Evolutionary conservation across 2,113 vertebrate species (phyloP).

Genomic region (Pteruthius melanotis): DNA sequence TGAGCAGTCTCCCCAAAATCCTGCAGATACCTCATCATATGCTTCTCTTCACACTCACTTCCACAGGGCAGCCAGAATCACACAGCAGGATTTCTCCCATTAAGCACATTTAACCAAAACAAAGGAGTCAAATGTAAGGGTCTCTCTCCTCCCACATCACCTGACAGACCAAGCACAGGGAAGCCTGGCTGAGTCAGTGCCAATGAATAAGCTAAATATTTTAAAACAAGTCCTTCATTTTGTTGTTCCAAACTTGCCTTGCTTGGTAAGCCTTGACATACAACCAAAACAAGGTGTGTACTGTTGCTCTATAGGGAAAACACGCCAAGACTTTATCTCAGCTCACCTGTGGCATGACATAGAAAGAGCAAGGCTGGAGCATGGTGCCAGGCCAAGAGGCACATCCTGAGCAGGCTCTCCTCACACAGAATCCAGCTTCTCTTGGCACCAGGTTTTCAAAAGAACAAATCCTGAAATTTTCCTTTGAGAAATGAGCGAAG

Average conservation of each 20-base stretch:
- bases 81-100: background rate
- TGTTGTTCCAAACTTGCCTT: background rate
- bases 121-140: background rate
- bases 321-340: background rate
- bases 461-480: background rate
- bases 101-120: background rate
- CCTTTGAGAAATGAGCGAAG: background rate
- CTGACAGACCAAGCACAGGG: background rate
- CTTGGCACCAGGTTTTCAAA: accelerated
- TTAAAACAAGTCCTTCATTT: background rate
- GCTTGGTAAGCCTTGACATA: background rate
- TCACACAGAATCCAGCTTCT: background rate
- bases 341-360: background rate
- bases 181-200: background rate
- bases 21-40: background rate
- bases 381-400: background rate
- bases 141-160: background rate
- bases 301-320: background rate
- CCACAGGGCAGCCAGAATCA: background rate
- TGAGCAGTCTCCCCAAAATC: background rate
- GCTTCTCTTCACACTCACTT: background rate
- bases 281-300: background rate
- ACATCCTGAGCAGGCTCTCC: background rate
- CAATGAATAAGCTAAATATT: background rate
- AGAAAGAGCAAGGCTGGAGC: background rate